These are phyloP conservation scores for Drosophila pseudotakahashii DNA, from an alignment of 2,888 invertebrate species.

Conservation along the genomic window DNA sequence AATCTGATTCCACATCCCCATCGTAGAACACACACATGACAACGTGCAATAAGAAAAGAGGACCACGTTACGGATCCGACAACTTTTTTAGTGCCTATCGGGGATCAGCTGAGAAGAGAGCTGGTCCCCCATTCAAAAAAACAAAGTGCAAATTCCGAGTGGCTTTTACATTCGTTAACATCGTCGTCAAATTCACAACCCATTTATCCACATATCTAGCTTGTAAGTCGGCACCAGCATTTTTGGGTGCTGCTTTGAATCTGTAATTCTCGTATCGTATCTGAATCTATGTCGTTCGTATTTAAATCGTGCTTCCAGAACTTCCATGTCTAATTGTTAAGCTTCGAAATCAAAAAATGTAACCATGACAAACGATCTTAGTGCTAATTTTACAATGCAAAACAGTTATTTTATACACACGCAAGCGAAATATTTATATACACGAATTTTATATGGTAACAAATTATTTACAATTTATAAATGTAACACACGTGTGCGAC, in stretches of 20 bases:
- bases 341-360: constrained; percentile 49
- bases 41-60: constrained; percentile 54
- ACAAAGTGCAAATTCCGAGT: constrained; percentile 40
- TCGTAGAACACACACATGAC: constrained; percentile 2
- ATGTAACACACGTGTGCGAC: constrained; percentile 56
- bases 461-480: constrained; percentile 43
- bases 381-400: constrained; percentile 56
- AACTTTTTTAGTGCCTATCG: constrained; percentile 59
- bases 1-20: not conserved
- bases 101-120: constrained; percentile 5
- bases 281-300: constrained; percentile 32
- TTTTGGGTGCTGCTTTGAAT: constrained; percentile 11
- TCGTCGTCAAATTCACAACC: constrained; percentile 16
- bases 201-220: constrained; percentile 30
- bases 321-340: constrained; percentile 48
- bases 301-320: constrained; percentile 65
- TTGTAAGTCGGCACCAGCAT: constrained; percentile 15
- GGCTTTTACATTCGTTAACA: too few relatives aligned
- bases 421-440: constrained; percentile 58
- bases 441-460: constrained; percentile 70
- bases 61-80: constrained; percentile 37
- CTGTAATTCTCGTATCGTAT: constrained; percentile 13
- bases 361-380: constrained; percentile 50
- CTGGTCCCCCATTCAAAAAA: constrained; percentile 25
- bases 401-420: constrained; percentile 30